phyloP scores from a whole-genome alignment of 2,888 invertebrate genomes.

The Adelphocoris suturalis region DNA sequence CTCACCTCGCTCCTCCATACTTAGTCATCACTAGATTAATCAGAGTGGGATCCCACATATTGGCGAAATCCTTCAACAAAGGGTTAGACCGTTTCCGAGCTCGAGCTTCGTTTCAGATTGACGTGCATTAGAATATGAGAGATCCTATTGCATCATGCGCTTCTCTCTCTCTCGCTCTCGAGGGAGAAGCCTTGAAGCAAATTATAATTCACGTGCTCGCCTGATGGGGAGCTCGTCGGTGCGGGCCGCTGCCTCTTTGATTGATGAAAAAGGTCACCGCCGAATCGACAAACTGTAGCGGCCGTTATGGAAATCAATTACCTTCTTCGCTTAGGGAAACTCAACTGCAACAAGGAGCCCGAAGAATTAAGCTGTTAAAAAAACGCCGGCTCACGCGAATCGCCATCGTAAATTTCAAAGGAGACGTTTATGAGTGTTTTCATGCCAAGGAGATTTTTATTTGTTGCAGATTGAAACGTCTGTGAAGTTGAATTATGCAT shows the following conservation, averaged over 20 bases:
- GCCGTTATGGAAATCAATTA: constrained; percentile 40
- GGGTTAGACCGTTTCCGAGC: not conserved
- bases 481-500: no score
- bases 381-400: no score
- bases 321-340: constrained; percentile 26
- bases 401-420: no score
- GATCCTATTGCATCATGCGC: constrained; percentile 62
- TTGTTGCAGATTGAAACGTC: no score
- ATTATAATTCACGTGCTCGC: constrained; percentile 66
- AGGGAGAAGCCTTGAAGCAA: constrained; percentile 54
- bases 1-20: no score
- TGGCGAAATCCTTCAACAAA: no score
- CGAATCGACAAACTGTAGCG: constrained; percentile 61
- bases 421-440: no score
- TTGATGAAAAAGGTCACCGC: constrained; percentile 66
- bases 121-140: constrained; percentile 62
- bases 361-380: no score
- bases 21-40: no score
- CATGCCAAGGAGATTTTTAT: no score
- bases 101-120: constrained; percentile 15
- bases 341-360: not conserved
- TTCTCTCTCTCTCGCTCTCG: not conserved
- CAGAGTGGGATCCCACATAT: no score
- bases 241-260: constrained; percentile 60
- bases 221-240: constrained; percentile 51